Conservation (phyloP, 53 echinoderm and acorn worm species). For the Luidia sarsii region DNA sequence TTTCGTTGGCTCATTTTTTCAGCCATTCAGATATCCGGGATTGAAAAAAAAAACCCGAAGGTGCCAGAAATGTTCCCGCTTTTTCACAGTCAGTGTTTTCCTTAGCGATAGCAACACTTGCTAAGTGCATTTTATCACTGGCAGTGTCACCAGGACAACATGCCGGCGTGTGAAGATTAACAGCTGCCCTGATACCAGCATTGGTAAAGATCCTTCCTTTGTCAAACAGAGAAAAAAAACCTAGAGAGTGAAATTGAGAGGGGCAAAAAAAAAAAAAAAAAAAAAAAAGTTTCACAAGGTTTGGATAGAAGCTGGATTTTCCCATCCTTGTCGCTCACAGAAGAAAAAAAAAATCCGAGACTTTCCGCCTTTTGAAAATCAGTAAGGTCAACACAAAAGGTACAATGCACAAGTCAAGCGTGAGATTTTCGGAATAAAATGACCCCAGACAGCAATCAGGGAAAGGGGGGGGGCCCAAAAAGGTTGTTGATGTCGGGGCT, state of each 20-base stretch:
- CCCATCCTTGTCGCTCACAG: not conserved
- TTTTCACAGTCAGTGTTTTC: constrained; percentile 13
- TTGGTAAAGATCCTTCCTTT: too few relatives aligned
- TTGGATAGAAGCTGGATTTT: constrained; percentile 12
- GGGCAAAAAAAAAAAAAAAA: not conserved
- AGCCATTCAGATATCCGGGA: too few relatives aligned
- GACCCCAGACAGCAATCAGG: constrained; percentile 9
- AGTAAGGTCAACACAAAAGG: constrained; percentile 29
- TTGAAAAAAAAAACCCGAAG: not conserved
- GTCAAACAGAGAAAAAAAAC: too few relatives aligned
- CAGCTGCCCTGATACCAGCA: too few relatives aligned
- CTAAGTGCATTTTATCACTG: not conserved
- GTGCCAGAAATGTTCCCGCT: not conserved
- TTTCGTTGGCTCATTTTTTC: too few relatives aligned
- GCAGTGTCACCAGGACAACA: not conserved
- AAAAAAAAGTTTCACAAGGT: constrained; percentile 1
- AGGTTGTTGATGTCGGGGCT: not conserved
- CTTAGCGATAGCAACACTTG: not conserved
- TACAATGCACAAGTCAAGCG: constrained; percentile 41
- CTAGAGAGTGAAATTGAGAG: too few relatives aligned
- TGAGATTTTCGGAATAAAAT: constrained; percentile 14
- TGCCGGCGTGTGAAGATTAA: not conserved
- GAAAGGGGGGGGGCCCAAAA: not conserved
- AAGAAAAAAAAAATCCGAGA: not conserved
- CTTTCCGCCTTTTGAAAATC: constrained; percentile 19